Evolutionary conservation across 2,888 invertebrate genomes (phyloP).

Genomic region (Troides oblongomaculatus): DNA sequence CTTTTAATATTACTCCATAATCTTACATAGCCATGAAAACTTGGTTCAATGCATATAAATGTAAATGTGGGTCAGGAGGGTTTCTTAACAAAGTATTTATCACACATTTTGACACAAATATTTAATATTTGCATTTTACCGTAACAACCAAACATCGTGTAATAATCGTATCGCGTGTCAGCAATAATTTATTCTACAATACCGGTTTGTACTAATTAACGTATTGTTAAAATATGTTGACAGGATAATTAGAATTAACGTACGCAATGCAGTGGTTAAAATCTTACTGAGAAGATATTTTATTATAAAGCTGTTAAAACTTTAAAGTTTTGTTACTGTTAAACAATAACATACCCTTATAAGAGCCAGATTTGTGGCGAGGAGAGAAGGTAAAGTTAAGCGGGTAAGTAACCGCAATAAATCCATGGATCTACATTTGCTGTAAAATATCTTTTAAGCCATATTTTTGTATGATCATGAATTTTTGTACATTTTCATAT

Average conservation of each 20-base stretch:
- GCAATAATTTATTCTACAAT: not conserved
- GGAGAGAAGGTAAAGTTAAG: too few relatives aligned
- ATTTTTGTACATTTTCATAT: too few relatives aligned
- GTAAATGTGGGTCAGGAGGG: too few relatives aligned
- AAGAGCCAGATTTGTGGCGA: not conserved
- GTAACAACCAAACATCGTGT: conserved; percentile 3
- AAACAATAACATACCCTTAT: not conserved
- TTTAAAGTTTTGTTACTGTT: not conserved
- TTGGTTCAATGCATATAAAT: too few relatives aligned
- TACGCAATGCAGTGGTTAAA: not conserved
- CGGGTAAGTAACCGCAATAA: too few relatives aligned
- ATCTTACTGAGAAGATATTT: not conserved
- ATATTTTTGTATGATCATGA: too few relatives aligned
- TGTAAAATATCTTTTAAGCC: too few relatives aligned
- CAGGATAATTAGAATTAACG: conserved; percentile 1
- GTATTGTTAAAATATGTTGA: conserved; percentile 9
- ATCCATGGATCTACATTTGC: too few relatives aligned
- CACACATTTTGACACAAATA: not conserved
- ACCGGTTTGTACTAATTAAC: conserved; percentile 10
- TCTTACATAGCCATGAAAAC: too few relatives aligned
- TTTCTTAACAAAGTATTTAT: not conserved
- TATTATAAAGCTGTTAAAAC: not conserved
- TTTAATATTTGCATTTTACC: not conserved
- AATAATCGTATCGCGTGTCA: conserved; percentile 5
- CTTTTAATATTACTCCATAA: too few relatives aligned